Conservation (phyloP, 1,140 invertebrate species). For the Bombus superbus region DNA sequence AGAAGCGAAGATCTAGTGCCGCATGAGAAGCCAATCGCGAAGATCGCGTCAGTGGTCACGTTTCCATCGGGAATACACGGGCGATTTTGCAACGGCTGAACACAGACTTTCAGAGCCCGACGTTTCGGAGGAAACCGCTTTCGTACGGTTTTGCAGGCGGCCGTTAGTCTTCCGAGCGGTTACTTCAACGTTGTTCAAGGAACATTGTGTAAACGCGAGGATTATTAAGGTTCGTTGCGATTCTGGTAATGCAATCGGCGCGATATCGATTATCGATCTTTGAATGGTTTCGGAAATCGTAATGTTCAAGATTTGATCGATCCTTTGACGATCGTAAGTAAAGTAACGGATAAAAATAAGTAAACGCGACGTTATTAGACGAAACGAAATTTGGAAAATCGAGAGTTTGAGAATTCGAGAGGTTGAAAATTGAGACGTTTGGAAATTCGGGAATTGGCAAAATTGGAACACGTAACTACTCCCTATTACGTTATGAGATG, state of each 20-base stretch:
- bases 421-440: too few relatives aligned
- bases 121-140: constrained; percentile 6
- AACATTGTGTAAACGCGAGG: background rate
- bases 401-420: too few relatives aligned
- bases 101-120: background rate
- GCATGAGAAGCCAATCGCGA: constrained; percentile 36
- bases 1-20: constrained; percentile 21
- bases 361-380: too few relatives aligned
- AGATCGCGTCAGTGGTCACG: constrained; percentile 50
- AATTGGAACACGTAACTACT: too few relatives aligned
- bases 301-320: background rate
- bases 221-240: background rate
- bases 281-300: background rate
- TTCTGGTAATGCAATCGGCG: background rate
- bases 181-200: background rate
- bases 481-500: too few relatives aligned
- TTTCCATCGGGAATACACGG: constrained; percentile 38
- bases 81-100: constrained; percentile 34
- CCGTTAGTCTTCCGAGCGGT: background rate
- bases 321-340: too few relatives aligned
- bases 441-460: too few relatives aligned
- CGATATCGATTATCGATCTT: background rate
- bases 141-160: background rate
- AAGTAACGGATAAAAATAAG: too few relatives aligned
- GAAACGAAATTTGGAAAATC: too few relatives aligned